Conservation (phyloP, 2,888 invertebrate genomes). For the Cheilosia vulpina region DNA sequence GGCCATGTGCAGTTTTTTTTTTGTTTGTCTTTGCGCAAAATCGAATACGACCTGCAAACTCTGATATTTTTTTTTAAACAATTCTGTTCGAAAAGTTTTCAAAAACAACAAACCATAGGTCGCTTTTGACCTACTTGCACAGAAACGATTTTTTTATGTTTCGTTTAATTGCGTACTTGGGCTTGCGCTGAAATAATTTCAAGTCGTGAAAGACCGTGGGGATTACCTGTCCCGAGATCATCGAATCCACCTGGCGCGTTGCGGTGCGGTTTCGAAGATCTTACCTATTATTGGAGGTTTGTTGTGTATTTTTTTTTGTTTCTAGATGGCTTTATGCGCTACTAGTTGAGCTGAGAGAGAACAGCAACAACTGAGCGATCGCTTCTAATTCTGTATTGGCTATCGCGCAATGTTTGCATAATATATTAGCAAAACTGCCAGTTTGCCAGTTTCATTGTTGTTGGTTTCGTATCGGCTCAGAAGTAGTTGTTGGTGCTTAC, state of each 20-base stretch:
- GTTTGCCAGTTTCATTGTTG: constrained; percentile 62
- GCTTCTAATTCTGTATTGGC: constrained; percentile 43
- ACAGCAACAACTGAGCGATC: constrained; percentile 54
- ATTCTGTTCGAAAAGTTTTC: constrained; percentile 15
- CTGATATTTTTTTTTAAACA: not conserved
- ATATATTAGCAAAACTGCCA: constrained; percentile 72
- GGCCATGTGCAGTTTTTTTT: constrained; percentile 28
- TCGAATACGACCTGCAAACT: not conserved
- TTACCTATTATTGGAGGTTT: constrained; percentile 57
- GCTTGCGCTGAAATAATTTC: constrained; percentile 43
- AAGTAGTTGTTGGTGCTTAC: constrained; percentile 21
- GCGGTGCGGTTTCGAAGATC: constrained; percentile 54
- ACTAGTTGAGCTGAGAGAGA: constrained; percentile 35
- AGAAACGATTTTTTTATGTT: constrained; percentile 9
- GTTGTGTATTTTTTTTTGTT: constrained; percentile 42
- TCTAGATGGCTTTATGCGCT: constrained; percentile 50
- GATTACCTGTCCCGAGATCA: constrained; percentile 64
- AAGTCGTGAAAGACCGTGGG: constrained; percentile 59
- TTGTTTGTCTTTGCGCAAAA: constrained; percentile 8
- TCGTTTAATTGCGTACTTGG: constrained; percentile 38
- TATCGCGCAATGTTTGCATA: constrained; percentile 73
- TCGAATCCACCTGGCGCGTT: constrained; percentile 66
- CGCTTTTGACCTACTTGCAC: constrained; percentile 65
- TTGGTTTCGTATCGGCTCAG: constrained; percentile 17
- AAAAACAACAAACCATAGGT: not conserved